Conservation (phyloP, 2,797 vertebrate genomes). For the Pachyuromys duprasi region DNA sequence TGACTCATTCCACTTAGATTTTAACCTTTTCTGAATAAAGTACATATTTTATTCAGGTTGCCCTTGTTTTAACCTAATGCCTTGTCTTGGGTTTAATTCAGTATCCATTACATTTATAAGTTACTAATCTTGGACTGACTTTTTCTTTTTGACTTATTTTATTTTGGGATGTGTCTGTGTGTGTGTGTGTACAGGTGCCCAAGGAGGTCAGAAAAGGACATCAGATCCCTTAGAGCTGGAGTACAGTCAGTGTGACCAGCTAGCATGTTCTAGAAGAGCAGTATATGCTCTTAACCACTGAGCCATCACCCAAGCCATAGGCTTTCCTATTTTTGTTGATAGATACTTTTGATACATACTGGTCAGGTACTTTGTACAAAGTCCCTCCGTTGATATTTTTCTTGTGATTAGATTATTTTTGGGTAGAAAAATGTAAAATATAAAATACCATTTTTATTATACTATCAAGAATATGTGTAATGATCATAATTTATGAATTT, state of each 20-base stretch:
- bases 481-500: neutral
- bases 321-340: constrained; percentile 9
- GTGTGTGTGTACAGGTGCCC: neutral
- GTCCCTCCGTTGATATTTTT: constrained; percentile 2
- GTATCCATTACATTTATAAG: neutral
- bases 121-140: constrained; percentile 19
- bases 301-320: neutral
- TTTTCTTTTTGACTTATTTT: neutral
- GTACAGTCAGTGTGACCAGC: neutral
- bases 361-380: constrained; percentile 35
- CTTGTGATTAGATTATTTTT: neutral
- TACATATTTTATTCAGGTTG: constrained; percentile 27
- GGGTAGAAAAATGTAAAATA: neutral
- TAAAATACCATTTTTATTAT: constrained; percentile 24
- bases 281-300: neutral
- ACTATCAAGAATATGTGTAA: neutral
- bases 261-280: neutral
- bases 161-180: neutral
- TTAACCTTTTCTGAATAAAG: neutral
- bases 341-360: constrained; percentile 31
- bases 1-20: neutral
- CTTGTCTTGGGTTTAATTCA: neutral
- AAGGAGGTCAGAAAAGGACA: neutral
- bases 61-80: constrained; percentile 7
- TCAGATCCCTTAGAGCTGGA: neutral